These are phyloP conservation scores for Dicycla oo DNA, from an alignment of 2,888 invertebrate species.

Conservation along the genomic window DNA sequence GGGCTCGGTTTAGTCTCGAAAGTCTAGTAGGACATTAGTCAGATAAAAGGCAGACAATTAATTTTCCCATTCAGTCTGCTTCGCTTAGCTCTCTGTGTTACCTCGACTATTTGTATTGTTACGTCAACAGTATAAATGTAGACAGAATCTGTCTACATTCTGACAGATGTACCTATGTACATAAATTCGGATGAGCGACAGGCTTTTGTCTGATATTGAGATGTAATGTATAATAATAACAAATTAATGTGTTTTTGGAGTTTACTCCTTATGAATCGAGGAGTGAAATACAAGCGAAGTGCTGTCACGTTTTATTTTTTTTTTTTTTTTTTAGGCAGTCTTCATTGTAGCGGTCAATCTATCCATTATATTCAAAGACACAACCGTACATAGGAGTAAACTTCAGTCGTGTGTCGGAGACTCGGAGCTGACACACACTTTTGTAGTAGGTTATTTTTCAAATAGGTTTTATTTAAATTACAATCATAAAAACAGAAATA, in stretches of 20 bases:
- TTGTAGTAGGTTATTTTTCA: too few species aligned
- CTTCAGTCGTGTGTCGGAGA: too few species aligned
- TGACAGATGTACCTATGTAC: constrained; percentile 1
- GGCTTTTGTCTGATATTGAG: constrained; percentile 24
- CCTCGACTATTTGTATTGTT: constrained; percentile 13
- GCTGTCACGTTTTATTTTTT: too few species aligned
- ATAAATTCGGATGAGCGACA: constrained; percentile 18
- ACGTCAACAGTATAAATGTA: constrained; percentile 21
- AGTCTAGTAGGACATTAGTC: constrained; percentile 1
- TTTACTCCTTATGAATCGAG: too few species aligned
- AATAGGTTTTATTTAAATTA: constrained; percentile 9
- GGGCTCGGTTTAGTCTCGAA: constrained; percentile 4
- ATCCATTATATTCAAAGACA: too few species aligned
- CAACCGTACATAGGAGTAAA: too few species aligned
- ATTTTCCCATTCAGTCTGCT: constrained; percentile 33
- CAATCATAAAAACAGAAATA: background rate
- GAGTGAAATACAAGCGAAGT: too few species aligned
- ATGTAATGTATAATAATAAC: background rate
- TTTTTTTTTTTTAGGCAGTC: too few species aligned
- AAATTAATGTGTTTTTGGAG: too few species aligned
- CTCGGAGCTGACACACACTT: too few species aligned
- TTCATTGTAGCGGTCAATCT: too few species aligned
- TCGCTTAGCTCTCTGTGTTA: constrained; percentile 15
- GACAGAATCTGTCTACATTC: too few species aligned
- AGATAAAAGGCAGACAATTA: constrained; percentile 22